Percentiles rank a stretch among this genome's conserved stretches.
Evolutionary conservation across 2,888 invertebrate genomes (phyloP).

Genomic region (Schrankia costaestrigalis): DNA sequence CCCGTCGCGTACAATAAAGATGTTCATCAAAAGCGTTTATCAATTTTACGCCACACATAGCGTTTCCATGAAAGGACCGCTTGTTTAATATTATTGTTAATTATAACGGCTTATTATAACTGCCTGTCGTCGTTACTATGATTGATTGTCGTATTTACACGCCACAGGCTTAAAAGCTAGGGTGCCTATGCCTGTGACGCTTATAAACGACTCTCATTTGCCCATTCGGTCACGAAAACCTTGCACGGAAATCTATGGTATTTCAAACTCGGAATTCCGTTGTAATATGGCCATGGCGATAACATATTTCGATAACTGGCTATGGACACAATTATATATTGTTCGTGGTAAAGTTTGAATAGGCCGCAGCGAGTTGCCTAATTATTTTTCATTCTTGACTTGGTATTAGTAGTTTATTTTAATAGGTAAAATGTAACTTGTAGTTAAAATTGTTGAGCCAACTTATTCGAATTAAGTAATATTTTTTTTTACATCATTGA

Average conservation of each 20-base stretch:
- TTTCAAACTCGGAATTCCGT: conserved; percentile 12
- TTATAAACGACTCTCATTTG: conserved; percentile 18
- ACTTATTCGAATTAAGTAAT: too few species aligned
- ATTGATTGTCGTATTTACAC: conserved; percentile 24
- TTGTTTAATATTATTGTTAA: conserved; percentile 19
- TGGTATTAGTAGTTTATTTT: neutral
- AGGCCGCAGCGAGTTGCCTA: too few species aligned
- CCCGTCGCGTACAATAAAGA: conserved; percentile 14
- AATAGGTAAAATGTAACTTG: too few species aligned
- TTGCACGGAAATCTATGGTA: conserved; percentile 9
- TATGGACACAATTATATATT: conserved; percentile 15
- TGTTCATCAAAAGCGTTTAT: conserved; percentile 20
- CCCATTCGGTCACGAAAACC: conserved; percentile 21
- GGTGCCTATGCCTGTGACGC: conserved; percentile 8
- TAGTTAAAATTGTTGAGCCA: too few species aligned
- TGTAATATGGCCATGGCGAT: conserved; percentile 14
- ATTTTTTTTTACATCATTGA: too few species aligned
- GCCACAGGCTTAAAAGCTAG: conserved; percentile 11
- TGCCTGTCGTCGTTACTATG: conserved; percentile 23
- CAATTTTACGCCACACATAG: conserved; percentile 14
- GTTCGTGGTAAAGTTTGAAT: conserved; percentile 4
- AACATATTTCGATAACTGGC: conserved; percentile 16
- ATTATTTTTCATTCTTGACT: too few species aligned
- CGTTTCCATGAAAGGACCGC: conserved; percentile 11
- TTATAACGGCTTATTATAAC: too few species aligned